Evolutionary conservation across 2,888 invertebrate genomes (phyloP), one percentile per base, ranked within the genome.

Genomic region (Suillia variegata): DNA sequence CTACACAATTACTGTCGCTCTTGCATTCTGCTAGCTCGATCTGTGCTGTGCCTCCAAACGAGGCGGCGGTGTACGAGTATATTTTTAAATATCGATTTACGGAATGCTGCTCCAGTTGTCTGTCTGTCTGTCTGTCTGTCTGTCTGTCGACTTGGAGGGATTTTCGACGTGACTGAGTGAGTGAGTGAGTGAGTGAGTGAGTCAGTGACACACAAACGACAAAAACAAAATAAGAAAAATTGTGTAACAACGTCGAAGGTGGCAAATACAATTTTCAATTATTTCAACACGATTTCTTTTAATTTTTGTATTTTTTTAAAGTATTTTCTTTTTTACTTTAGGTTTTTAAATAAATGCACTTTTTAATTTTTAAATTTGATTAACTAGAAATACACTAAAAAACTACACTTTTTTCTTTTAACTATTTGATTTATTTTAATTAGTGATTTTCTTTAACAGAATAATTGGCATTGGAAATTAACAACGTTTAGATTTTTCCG

Each of bases 331-430:
- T 38, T 38, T 38, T 13, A 38, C 6, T 13, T n/a, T n/a, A n/a
- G n/a, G n/a, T 48, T 47, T 33, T 42, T 42, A 20, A 24, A 45
- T 53, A 53, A 50, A 55, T 54, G 55, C 54, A 42, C 33, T 55
- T 50, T 48, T 49, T 22, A 21, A 49, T 49, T 21, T 47, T 21
- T 8, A 21, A 24, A 13, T 20, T 24, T 26, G 42, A 20, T 52
- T 22, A 33, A 31, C 18, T 52, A 31, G 21, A 34, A 20, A 42
- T 52, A 54, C 17, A 8, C 15, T 20, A 53, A 13, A 38, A 38
- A n/a, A n/a, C n/a, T n/a, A n/a, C 38, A 26, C 6, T 38, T 38
- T 38, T n/a, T 38, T 5, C 10, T n/a, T 4, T 38, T 31, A 31
- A 31, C 12, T 31, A 31, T 31, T 8, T 33, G 22, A 58, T 34